These are phyloP conservation scores for Hydra vulgaris DNA, from an alignment of 30 jellyfish, hydroid and myxozoan species.

Conservation along the genomic window DNA sequence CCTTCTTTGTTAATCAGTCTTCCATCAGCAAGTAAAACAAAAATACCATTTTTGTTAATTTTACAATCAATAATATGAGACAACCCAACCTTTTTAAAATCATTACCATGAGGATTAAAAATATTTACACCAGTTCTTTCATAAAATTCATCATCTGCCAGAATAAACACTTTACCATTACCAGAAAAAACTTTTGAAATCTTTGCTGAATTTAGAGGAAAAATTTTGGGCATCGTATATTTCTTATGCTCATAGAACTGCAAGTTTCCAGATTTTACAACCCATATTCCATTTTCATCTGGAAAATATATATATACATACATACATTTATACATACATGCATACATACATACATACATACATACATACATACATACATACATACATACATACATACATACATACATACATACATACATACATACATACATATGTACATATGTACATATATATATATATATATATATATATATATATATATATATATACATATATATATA, in stretches of 20 bases:
- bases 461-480: too few species aligned
- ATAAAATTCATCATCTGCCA: conserved; percentile 17
- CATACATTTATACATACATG: background rate
- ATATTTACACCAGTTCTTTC: conserved; percentile 6
- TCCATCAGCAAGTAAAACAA: background rate
- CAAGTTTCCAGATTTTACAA: conserved; percentile 8
- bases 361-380: too few species aligned
- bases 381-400: too few species aligned
- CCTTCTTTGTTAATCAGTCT: background rate
- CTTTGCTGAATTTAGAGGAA: background rate
- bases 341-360: too few species aligned
- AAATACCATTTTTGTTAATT: conserved; percentile 3
- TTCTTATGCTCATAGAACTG: background rate
- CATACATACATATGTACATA: too few species aligned
- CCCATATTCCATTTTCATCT: conserved; percentile 21
- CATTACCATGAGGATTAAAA: background rate
- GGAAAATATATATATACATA: background rate
- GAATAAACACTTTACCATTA: background rate
- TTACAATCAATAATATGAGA: conserved; percentile 3
- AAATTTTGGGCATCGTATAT: background rate
- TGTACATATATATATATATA: too few species aligned
- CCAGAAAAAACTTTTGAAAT: conserved; percentile 2
- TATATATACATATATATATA: too few species aligned
- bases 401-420: too few species aligned
- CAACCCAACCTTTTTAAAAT: background rate